Evolutionary conservation across 2,113 vertebrate genomes (phyloP).

Genomic region (Aphyosemion australe): DNA sequence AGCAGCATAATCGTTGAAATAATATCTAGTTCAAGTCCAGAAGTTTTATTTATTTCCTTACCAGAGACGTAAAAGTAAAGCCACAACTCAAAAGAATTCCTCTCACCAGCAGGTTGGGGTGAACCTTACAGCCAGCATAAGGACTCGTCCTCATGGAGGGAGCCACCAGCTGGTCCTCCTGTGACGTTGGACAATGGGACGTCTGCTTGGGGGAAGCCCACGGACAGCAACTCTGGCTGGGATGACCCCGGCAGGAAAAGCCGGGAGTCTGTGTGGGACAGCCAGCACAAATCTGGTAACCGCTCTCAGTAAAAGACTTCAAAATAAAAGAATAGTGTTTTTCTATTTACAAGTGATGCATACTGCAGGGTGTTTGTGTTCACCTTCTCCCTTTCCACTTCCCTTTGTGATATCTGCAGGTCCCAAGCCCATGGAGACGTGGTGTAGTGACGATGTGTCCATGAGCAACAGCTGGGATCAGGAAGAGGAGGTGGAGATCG

Average conservation of each 20-base stretch:
- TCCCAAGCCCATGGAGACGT: constrained; percentile 94
- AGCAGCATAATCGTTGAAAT: constrained; percentile 4
- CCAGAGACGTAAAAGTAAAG: too few relatives aligned
- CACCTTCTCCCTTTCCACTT: neutral
- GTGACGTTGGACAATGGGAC: constrained; percentile 95
- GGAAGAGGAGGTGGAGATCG: constrained; percentile 95
- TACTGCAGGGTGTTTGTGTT: neutral
- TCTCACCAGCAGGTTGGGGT: constrained; percentile 85
- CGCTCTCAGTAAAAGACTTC: neutral
- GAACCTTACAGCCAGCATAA: constrained; percentile 77
- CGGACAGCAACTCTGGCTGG: constrained; percentile 85
- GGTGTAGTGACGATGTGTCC: constrained; percentile 88
- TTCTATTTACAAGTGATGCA: too few relatives aligned
- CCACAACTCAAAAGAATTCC: neutral
- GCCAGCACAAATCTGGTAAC: constrained; percentile 86
- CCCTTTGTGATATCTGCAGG: too few relatives aligned
- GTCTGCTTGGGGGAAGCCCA: constrained; percentile 94
- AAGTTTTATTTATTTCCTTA: too few relatives aligned
- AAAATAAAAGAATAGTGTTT: neutral
- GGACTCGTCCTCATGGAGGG: constrained; percentile 83
- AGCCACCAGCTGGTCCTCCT: constrained; percentile 80
- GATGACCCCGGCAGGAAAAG: constrained; percentile 81
- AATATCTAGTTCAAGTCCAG: too few relatives aligned
- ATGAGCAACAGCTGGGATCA: constrained; percentile 92
- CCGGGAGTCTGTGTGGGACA: constrained; percentile 76